Base-by-base conservation (phyloP, 1,140 invertebrate species). In the Aphelenchoides fujianensis region DNA sequence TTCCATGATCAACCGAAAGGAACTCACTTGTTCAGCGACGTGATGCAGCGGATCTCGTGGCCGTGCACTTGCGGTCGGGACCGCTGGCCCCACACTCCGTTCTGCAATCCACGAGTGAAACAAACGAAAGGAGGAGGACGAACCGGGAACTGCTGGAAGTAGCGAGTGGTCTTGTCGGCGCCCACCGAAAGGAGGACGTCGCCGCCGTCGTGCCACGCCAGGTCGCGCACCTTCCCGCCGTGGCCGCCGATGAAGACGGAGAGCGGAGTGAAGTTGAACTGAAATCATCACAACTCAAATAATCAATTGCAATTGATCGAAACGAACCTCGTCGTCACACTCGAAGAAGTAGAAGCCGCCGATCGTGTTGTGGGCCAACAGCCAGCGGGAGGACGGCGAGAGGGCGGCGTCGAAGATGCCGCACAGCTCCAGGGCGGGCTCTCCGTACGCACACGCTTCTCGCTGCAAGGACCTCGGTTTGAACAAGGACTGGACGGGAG, bases 291-390 rank as follows among this genome's bases (percentile, higher is more conserved):
- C n/a, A n/a, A n/a, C n/a, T n/a, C n/a, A n/a, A n/a, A n/a, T n/a
- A n/a, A n/a, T n/a, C n/a, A n/a, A n/a, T n/a, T n/a, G n/a, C n/a
- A n/a, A n/a, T n/a, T n/a, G n/a, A n/a, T n/a, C n/a, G n/a, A n/a
- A n/a, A 35, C 36, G 12, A 66, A 36, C 63, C 36, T 31, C 63
- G 37, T 31, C 9, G n/a, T 66, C 32, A 2, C 31, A 34, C 53
- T 30, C 9, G 31, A 66, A 66, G 1, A 66, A 66, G 53, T 66
- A 66, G 53, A 66, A 66, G 37, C 63, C 63, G 7, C 63, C 63
- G 31, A 66, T 37, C 2, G 63, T 66, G 34, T 66, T 66, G 53
- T 66, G 63, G 2, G 63, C 63, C 63, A 66, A 66, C 16, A 66
- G 31, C 32, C 31, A 66, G n/a, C 32, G 16, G 2, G 31, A 36